Percentiles rank a stretch among this genome's conserved stretches.
phyloP scores from a whole-genome alignment of 2,797 vertebrate species.

The Chelon labrosus region DNA sequence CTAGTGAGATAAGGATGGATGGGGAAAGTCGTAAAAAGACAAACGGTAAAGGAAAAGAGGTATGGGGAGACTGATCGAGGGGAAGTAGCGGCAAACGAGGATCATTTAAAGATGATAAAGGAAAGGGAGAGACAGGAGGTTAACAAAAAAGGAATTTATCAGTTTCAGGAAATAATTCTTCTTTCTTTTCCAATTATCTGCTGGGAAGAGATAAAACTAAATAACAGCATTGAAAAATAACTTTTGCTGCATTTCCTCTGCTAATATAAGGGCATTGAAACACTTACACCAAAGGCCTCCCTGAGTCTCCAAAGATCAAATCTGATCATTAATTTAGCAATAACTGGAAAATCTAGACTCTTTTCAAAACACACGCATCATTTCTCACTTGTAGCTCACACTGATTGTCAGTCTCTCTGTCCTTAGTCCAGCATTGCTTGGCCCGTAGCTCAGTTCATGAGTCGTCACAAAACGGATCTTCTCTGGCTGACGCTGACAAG shows the following conservation, averaged over 20 bases:
- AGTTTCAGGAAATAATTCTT: constrained; percentile 36
- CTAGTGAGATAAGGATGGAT: constrained; percentile 46
- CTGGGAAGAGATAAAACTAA: constrained; percentile 26
- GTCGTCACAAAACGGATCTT: constrained; percentile 36
- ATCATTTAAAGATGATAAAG: constrained; percentile 18
- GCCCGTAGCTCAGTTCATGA: constrained; percentile 4
- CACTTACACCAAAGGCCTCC: constrained; percentile 66
- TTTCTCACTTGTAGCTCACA: constrained; percentile 22
- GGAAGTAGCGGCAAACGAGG: background rate
- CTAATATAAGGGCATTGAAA: constrained; percentile 46
- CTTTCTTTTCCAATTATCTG: constrained; percentile 42
- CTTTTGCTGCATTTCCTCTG: constrained; percentile 44
- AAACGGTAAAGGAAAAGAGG: constrained; percentile 52
- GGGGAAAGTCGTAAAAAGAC: constrained; percentile 23
- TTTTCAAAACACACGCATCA: background rate
- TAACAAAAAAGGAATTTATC: constrained; percentile 10
- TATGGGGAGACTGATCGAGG: constrained; percentile 55
- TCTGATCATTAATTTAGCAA: constrained; percentile 44
- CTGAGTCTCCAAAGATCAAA: constrained; percentile 75
- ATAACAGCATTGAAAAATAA: constrained; percentile 40
- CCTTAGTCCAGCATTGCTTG: constrained; percentile 25
- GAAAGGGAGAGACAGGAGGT: background rate
- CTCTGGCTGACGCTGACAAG: constrained; percentile 23
- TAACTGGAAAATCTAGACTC: constrained; percentile 44
- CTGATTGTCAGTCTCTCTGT: constrained; percentile 69